A percentile compares a stretch with the other conserved stretches of the same genome.
These are phyloP conservation scores for Xenopus borealis DNA, from an alignment of 2,113 vertebrate genomes.

Conservation along the genomic window DNA sequence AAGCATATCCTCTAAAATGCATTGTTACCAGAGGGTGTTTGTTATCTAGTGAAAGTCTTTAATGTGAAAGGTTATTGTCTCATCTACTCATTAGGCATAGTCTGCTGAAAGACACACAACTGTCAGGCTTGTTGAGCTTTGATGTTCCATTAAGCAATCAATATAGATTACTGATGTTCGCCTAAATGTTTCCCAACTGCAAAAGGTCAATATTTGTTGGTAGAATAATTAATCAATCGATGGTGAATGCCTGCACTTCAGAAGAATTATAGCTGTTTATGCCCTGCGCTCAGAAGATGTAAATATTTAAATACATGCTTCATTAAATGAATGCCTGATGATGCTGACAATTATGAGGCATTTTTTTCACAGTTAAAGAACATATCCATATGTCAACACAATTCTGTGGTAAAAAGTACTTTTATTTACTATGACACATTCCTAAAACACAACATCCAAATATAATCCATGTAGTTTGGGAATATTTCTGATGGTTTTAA, in stretches of 20 bases:
- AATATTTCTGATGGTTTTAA: too few species aligned
- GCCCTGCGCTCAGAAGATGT: slow-evolving; percentile 50
- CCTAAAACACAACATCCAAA: too few species aligned
- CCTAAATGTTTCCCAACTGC: slow-evolving; percentile 80
- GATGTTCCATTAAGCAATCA: slow-evolving; percentile 97
- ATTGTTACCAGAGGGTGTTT: too few species aligned
- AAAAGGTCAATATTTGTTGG: slow-evolving; percentile 92
- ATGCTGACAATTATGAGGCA: not conserved
- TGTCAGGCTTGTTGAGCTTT: slow-evolving; percentile 80
- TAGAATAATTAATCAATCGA: slow-evolving; percentile 97
- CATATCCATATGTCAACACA: too few species aligned
- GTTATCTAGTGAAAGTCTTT: slow-evolving; percentile 54
- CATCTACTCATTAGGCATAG: slow-evolving; percentile 75
- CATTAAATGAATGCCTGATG: slow-evolving; percentile 32
- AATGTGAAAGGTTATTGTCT: slow-evolving; percentile 80
- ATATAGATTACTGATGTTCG: slow-evolving; percentile 82
- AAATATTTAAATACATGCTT: slow-evolving; percentile 34
- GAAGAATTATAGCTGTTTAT: slow-evolving; percentile 62
- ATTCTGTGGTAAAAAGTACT: too few species aligned
- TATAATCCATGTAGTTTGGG: too few species aligned
- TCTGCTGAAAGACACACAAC: slow-evolving; percentile 86
- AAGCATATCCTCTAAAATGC: too few species aligned
- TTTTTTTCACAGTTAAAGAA: too few species aligned
- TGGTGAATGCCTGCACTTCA: slow-evolving; percentile 72
- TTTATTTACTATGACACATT: too few species aligned